Evolutionary conservation across 2,113 vertebrate genomes (phyloP).

Genomic region (Psammodynastes pulverulentus): DNA sequence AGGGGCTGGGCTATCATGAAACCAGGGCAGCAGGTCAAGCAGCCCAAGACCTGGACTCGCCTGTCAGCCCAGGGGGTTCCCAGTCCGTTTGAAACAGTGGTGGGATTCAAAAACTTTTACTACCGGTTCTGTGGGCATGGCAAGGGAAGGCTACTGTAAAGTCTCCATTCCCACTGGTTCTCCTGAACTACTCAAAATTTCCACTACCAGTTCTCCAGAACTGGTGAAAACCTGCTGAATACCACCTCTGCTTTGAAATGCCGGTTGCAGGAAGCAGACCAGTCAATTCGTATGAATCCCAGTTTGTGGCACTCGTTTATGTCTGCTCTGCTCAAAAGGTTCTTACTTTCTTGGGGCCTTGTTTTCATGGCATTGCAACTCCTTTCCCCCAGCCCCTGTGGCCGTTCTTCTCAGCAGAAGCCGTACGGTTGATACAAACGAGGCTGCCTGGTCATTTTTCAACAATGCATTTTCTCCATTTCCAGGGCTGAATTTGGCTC

Average conservation of each 20-base stretch:
- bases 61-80: background rate
- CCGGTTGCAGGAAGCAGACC: background rate
- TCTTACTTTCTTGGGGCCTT: background rate
- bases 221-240: no score
- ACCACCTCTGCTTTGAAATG: background rate
- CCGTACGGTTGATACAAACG: no score
- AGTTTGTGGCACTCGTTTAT: background rate
- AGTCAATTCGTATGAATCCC: background rate
- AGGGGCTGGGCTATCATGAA: background rate
- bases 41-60: background rate
- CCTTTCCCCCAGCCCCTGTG: background rate
- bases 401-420: background rate
- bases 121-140: no score
- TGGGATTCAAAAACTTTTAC: no score
- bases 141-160: no score
- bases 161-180: no score
- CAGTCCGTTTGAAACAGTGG: background rate
- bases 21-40: background rate
- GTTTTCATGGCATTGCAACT: background rate
- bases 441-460: background rate
- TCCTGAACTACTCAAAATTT: no score
- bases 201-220: no score
- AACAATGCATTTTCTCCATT: background rate
- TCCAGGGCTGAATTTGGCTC: background rate
- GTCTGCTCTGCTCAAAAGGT: background rate